Base-by-base conservation (phyloP, 1,140 invertebrate genomes). In the Scaptodrosophila lebanonensis region DNA sequence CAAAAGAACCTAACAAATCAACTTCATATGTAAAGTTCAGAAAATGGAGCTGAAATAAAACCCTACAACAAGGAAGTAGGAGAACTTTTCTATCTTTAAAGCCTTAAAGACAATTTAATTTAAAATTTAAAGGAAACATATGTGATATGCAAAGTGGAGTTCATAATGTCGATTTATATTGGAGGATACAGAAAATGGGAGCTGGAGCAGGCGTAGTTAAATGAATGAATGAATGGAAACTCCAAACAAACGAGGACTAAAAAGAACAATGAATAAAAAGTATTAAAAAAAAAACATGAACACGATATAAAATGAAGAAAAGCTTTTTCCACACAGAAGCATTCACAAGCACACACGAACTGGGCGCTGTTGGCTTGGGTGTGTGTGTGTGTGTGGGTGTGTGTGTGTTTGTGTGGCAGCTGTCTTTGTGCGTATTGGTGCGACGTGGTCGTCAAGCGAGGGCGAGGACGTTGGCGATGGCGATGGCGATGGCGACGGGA, bases 341-440 rank as follows among this genome's bases (percentile, higher is more conserved):
- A n/a, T n/a, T n/a, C n/a, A n/a, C n/a, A n/a, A 56, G 66, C 61
- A 54, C 40, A 83, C n/a, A 42, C 32, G 35, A 73, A 56, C 47
- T 49, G 59, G 53, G 38, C 33, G 50, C 4, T 56, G 13, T 16
- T 11, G 51, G 15, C 32, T 8, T 42, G 44, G 45, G 52, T 36
- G 32, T 61, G 36, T 53, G 36, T 44, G 11, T 58, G 16, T 54
- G 47, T 59, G 32, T 48, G 50, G 49, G 42, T 75, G 38, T 42
- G 38, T 20, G 9, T n/a, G n/a, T n/a, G 12, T 11, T 16, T 56
- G 73, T 83, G 75, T 64, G 76, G 60, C 77, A 83, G 77, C 77
- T 83, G 77, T 65, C 71, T 83, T 67, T 72, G 29, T 83, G 67
- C 67, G 77, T 72, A 83, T 83, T 83, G 77, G 47, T 36, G 35